Conservation (phyloP, 2,113 vertebrate genomes). For the Dicrurus megarhynchus region DNA sequence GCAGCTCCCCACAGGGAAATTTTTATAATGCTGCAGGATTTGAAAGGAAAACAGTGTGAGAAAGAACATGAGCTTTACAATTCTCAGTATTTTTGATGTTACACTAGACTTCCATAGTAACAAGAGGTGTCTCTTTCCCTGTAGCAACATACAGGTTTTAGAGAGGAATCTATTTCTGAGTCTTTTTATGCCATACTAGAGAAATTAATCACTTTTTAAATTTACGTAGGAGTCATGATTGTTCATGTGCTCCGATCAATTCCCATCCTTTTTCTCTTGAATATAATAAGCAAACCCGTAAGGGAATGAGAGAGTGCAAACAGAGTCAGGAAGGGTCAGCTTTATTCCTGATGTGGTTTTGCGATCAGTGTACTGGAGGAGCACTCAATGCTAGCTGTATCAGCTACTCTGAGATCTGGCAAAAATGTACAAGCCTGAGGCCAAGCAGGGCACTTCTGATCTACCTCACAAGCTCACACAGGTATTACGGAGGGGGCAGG, state of each 20-base stretch:
- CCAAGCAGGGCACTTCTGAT: background rate
- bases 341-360: background rate
- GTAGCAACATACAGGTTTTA: background rate
- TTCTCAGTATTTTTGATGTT: background rate
- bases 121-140: background rate
- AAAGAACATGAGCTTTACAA: background rate
- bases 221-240: background rate
- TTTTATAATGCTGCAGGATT: background rate
- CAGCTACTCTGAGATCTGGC: background rate
- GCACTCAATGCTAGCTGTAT: background rate
- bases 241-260: background rate
- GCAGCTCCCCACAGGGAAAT: background rate
- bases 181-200: background rate
- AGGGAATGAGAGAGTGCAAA: background rate
- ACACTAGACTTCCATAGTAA: background rate
- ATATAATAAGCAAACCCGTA: background rate
- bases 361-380: background rate
- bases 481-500: background rate
- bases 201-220: background rate
- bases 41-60: background rate
- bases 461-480: background rate
- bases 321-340: background rate
- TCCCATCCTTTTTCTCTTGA: background rate
- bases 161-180: background rate
- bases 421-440: background rate